A percentile compares a stretch with the other conserved stretches of the same genome.
These are phyloP conservation scores for Embiotoca jacksoni DNA, from an alignment of 2,113 vertebrate species.

Conservation along the genomic window DNA sequence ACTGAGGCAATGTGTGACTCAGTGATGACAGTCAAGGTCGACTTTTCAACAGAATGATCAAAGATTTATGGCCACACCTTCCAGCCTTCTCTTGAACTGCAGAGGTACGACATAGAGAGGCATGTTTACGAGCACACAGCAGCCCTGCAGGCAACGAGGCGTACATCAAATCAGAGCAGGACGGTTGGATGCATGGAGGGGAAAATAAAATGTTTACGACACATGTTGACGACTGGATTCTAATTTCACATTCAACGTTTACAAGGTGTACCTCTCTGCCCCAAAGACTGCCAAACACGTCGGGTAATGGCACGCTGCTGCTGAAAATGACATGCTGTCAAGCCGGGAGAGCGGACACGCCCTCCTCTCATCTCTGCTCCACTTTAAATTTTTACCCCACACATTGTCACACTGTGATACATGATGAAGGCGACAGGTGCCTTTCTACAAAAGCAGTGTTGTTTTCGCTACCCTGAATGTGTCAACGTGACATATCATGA, in stretches of 20 bases:
- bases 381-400: conserved; percentile 61
- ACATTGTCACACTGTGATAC: conserved; percentile 33
- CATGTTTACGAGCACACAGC: conserved; percentile 62
- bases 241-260: conserved; percentile 78
- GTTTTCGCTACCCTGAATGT: conserved; percentile 34
- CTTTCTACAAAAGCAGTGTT: conserved; percentile 38
- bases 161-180: conserved; percentile 57
- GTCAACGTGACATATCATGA: conserved; percentile 26
- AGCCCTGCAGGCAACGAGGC: conserved; percentile 33
- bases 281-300: conserved; percentile 39
- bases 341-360: conserved; percentile 38
- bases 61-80: conserved; percentile 64
- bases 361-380: conserved; percentile 32
- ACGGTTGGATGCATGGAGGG: conserved; percentile 6
- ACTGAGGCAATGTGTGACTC: conserved; percentile 49
- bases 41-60: conserved; percentile 48
- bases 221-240: conserved; percentile 66
- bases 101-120: conserved; percentile 39
- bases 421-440: conserved; percentile 40
- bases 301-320: conserved; percentile 52
- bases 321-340: conserved; percentile 67
- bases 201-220: conserved; percentile 74
- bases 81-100: conserved; percentile 48
- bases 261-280: conserved; percentile 60
- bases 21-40: conserved; percentile 63